Evolutionary conservation across 2,113 vertebrate genomes (phyloP).

Genomic region (Lycaon pictus): DNA sequence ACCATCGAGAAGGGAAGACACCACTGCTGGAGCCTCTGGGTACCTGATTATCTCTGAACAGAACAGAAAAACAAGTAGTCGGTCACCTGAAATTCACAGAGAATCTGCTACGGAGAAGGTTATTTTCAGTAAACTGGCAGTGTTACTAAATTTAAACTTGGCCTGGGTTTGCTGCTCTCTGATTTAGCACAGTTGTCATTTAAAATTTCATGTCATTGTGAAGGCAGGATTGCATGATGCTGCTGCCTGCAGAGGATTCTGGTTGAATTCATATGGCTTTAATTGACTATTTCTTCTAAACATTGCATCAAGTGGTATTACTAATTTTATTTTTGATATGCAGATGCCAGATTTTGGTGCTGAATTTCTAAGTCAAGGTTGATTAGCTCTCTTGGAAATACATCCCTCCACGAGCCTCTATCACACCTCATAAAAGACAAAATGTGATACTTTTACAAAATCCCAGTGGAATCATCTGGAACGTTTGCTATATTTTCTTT

Average conservation of each 20-base stretch:
- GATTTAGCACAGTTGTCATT: constrained; percentile 77
- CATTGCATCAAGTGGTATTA: constrained; percentile 47
- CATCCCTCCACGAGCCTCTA: constrained; percentile 20
- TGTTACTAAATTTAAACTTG: constrained; percentile 81
- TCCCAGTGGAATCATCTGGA: not conserved
- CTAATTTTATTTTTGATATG: constrained; percentile 64
- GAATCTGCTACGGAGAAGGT: constrained; percentile 61
- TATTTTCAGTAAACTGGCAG: constrained; percentile 73
- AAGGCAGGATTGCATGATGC: constrained; percentile 68
- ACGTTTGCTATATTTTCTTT: constrained; percentile 55
- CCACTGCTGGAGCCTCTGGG: constrained; percentile 46
- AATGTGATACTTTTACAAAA: constrained; percentile 47
- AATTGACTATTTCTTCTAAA: constrained; percentile 63
- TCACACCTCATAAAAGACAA: not conserved
- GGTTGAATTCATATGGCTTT: constrained; percentile 33
- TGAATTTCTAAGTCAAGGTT: constrained; percentile 40
- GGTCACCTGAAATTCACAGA: constrained; percentile 67
- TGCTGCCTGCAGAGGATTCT: not conserved
- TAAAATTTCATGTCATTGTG: constrained; percentile 74
- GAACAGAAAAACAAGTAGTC: constrained; percentile 64
- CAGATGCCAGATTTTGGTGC: constrained; percentile 51
- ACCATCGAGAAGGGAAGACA: constrained; percentile 62
- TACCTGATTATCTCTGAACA: constrained; percentile 74
- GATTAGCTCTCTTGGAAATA: constrained; percentile 59
- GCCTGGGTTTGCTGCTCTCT: constrained; percentile 58